Evolutionary conservation across 2,797 vertebrate genomes (phyloP), one percentile per base, ranked within the genome.

Genomic region (Tachyglossus aculeatus): DNA sequence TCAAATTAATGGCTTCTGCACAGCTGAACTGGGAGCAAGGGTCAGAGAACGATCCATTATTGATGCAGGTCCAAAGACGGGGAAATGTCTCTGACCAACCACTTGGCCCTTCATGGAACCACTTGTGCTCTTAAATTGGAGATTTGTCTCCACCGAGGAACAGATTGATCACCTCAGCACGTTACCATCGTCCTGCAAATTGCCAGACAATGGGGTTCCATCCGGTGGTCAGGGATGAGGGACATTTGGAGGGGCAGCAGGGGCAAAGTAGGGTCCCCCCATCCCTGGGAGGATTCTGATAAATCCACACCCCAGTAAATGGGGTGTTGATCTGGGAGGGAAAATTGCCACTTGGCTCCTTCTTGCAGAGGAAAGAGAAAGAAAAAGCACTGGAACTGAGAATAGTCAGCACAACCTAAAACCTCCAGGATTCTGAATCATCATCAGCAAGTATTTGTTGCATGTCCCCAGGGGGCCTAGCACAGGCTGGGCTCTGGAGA

Each of bases 131-230:
- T 2, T 61, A 22, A 36, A 22, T 16, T n/a, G 32, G 18, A 18
- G 9, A 3, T 33, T 47, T n/a, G 19, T 60, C 18, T 52, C 14
- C 6, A 21, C 14, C 18, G 7, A n/a, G 21, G 38, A 29, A 67
- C 3, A 11, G 1, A 0, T 9, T 0, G 22, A 39, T 13, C 44
- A 5, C 16, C 57, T 36, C 0, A 0, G 36, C 41, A 38, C 25
- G 15, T 19, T 12, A 22, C 0, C 2, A 8, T 0, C 16, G 22
- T 37, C 24, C 27, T 15, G 45, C 32, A 55, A 44, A 51, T 57
- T 44, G 19, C 31, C 22, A 71, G 53, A 18, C 25, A 27, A 45
- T 8, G 16, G 32, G 45, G 29, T 27, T 9, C 24, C 5, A 5
- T 16, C 12, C 13, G 18, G 21, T 31, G 14, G 53, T 18, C 34